Evolutionary conservation across 2,888 invertebrate genomes (phyloP).

Genomic region (Tupiocoris notatus): DNA sequence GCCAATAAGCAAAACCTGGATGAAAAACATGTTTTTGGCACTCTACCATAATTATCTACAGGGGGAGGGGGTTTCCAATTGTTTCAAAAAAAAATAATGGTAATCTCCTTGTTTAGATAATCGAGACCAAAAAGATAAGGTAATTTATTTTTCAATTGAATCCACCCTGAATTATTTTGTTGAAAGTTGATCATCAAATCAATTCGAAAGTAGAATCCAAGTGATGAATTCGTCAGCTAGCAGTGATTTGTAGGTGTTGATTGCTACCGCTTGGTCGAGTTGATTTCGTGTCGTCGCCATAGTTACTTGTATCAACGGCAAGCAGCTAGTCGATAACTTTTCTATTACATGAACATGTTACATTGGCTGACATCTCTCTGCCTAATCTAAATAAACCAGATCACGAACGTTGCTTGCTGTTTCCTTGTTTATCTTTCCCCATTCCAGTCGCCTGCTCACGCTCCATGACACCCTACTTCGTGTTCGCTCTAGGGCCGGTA

Average conservation of each 20-base stretch:
- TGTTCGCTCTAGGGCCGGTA: neutral
- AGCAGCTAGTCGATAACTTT: neutral
- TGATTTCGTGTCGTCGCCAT: neutral
- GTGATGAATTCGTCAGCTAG: no score
- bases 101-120: neutral
- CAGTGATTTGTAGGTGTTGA: no score
- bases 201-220: no score
- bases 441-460: neutral
- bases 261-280: neutral
- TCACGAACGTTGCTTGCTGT: neutral
- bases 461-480: constrained; percentile 3
- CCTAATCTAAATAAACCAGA: neutral
- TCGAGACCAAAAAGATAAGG: neutral
- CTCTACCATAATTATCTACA: neutral
- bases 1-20: no score
- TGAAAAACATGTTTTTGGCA: no score
- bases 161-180: no score
- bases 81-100: neutral
- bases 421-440: neutral
- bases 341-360: neutral
- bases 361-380: neutral
- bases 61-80: neutral
- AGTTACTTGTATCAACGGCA: neutral
- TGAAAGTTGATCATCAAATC: no score
- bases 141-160: neutral